Evolutionary conservation across 53 echinoderm and acorn worm genomes (phyloP).

Genomic region (Apostichopus leukothele): DNA sequence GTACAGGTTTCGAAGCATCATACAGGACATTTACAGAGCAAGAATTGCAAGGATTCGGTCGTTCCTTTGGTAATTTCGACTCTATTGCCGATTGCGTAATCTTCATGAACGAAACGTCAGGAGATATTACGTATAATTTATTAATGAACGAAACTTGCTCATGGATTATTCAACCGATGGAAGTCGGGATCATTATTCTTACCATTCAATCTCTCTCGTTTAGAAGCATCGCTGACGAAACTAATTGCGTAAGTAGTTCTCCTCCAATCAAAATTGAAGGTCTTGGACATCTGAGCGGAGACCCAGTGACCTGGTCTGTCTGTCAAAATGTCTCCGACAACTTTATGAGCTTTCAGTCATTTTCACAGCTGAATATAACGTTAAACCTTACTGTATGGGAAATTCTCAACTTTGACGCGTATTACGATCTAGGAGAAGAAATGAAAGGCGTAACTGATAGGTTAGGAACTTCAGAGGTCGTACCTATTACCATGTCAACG

Average conservation of each 20-base stretch:
- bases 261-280: conserved; percentile 23
- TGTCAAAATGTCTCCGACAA: background rate
- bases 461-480: background rate
- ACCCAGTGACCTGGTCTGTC: background rate
- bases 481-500: background rate
- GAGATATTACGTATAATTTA: conserved; percentile 5
- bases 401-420: background rate
- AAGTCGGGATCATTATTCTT: background rate
- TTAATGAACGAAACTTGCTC: background rate
- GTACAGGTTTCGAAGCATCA: background rate
- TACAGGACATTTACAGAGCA: conserved; percentile 2
- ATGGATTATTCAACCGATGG: conserved; percentile 3
- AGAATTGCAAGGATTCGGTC: background rate
- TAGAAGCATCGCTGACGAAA: background rate
- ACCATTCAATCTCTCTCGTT: background rate
- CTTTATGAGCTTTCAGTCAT: background rate
- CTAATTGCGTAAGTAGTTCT: background rate
- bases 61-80: conserved; percentile 7
- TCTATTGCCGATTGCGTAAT: background rate
- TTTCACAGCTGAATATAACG: conserved; percentile 11
- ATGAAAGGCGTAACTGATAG: background rate
- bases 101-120: conserved; percentile 31
- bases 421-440: conserved; percentile 1
- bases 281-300: background rate
- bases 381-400: conserved; percentile 2